Evolutionary conservation across 2,797 vertebrate species (phyloP).

Genomic region (Sebastes variabilis): DNA sequence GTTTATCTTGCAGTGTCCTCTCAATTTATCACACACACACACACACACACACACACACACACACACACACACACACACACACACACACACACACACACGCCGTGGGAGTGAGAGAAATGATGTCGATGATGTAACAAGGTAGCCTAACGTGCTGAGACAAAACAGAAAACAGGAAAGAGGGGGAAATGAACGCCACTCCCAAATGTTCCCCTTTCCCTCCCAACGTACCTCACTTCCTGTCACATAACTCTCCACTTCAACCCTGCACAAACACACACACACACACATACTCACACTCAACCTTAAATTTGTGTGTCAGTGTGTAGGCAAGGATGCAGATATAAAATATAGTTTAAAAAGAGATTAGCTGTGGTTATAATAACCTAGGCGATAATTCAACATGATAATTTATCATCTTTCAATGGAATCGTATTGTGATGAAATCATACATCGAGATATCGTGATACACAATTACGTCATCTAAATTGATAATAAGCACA

Average conservation of each 20-base stretch:
- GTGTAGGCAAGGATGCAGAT: not conserved
- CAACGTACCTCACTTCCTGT: conserved; percentile 68
- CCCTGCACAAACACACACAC: not conserved
- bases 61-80: not conserved
- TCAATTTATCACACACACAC: not conserved
- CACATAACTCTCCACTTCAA: conserved; percentile 30
- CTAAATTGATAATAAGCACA: no score
- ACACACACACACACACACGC: not conserved
- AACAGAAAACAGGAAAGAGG: conserved; percentile 72
- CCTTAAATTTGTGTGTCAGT: not conserved
- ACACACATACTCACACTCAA: not conserved
- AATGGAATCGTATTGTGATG: no score
- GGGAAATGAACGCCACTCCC: conserved; percentile 59
- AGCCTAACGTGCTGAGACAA: conserved; percentile 29
- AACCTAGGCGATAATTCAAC: not conserved
- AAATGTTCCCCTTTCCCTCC: conserved; percentile 52
- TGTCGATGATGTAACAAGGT: conserved; percentile 23
- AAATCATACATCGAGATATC: no score
- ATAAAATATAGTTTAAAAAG: not conserved
- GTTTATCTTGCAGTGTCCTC: conserved; percentile 15
- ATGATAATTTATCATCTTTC: no score
- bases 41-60: not conserved
- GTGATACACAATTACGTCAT: no score
- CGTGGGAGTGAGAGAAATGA: not conserved
- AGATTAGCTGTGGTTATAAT: not conserved